Evolutionary conservation across 2,113 vertebrate genomes (phyloP).

Genomic region (Alaudala cheleensis): DNA sequence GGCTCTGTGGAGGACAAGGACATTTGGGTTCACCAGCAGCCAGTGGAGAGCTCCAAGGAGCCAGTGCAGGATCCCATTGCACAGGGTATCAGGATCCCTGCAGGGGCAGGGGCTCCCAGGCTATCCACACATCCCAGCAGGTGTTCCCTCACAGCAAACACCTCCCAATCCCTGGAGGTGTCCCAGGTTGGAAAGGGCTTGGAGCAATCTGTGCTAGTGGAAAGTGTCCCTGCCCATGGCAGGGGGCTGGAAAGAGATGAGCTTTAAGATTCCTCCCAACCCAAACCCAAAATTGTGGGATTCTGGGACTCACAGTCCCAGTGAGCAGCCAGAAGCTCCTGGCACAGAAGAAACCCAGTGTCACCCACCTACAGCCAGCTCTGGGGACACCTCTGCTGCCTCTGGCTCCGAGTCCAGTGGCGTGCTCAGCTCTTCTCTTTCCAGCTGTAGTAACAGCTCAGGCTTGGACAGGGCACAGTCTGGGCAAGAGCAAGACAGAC

Average conservation of each 20-base stretch:
- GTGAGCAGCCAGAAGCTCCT: background rate
- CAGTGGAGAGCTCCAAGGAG: background rate
- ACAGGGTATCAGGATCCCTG: background rate
- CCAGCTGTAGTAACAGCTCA: background rate
- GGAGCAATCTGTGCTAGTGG: background rate
- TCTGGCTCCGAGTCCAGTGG: fast-evolving
- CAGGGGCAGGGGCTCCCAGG: background rate
- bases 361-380: background rate
- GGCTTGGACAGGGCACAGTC: conserved; percentile 26
- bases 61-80: background rate
- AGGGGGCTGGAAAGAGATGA: background rate
- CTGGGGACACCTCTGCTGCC: background rate
- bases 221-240: background rate
- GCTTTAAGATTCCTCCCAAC: background rate
- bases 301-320: background rate
- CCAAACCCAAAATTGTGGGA: background rate
- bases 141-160: fast-evolving
- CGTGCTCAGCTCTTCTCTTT: background rate
- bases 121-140: background rate
- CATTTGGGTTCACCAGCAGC: background rate
- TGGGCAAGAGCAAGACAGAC: background rate
- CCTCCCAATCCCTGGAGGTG: background rate
- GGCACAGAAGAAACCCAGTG: background rate
- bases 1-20: background rate
- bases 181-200: background rate